Conservation (phyloP, 2,797 vertebrate species). For the Cottoperca gobio region DNA sequence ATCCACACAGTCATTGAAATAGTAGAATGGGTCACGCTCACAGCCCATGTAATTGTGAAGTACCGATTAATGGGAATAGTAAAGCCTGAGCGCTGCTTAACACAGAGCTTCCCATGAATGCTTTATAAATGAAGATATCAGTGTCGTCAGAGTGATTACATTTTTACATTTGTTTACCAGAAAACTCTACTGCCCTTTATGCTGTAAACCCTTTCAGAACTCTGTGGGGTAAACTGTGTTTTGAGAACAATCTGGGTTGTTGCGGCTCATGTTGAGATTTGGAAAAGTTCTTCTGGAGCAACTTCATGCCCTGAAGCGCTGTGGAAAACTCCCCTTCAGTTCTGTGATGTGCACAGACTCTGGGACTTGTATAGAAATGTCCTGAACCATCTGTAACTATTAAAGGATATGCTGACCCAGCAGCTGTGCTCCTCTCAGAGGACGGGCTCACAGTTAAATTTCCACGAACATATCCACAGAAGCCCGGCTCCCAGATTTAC, state of each 20-base stretch:
- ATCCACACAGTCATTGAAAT: conserved; percentile 37
- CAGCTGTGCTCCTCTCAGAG: conserved; percentile 64
- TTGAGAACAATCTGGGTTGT: conserved; percentile 40
- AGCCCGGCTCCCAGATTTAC: conserved; percentile 52
- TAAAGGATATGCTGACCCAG: conserved; percentile 74
- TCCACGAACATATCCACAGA: conserved; percentile 37
- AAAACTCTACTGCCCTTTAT: not conserved
- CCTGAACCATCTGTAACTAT: conserved; percentile 63
- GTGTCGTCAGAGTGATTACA: conserved; percentile 22
- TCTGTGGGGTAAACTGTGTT: conserved; percentile 24
- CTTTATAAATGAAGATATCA: conserved; percentile 48
- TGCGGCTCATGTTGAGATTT: conserved; percentile 47
- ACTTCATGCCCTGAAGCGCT: conserved; percentile 17
- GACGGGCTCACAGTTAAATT: conserved; percentile 57
- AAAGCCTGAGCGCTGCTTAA: conserved; percentile 36
- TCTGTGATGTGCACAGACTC: conserved; percentile 35
- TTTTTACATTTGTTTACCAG: conserved; percentile 22
- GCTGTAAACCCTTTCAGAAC: conserved; percentile 27
- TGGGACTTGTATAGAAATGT: conserved; percentile 46
- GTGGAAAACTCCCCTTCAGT: conserved; percentile 26
- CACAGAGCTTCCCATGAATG: conserved; percentile 48
- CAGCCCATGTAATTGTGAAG: conserved; percentile 53
- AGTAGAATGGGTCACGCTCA: conserved; percentile 50
- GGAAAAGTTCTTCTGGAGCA: conserved; percentile 22
- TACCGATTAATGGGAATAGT: conserved; percentile 41